These are phyloP conservation scores for Equus przewalskii DNA, from an alignment of 2,113 vertebrate species.

Conservation along the genomic window DNA sequence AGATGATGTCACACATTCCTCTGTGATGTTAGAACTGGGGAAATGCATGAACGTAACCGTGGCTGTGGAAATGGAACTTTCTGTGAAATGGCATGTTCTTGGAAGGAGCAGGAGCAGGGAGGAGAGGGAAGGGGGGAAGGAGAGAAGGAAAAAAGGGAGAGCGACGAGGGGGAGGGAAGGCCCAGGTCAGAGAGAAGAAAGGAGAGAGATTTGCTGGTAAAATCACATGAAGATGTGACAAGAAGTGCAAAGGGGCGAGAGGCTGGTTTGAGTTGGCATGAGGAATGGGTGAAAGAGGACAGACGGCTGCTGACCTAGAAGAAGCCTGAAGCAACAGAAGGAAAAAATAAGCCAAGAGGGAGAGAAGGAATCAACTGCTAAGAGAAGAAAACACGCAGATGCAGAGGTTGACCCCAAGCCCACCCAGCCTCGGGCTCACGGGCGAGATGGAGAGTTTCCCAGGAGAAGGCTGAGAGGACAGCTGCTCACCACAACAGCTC, in stretches of 20 bases:
- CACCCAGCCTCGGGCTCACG: neutral
- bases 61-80: constrained; percentile 65
- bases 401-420: neutral
- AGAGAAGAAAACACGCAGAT: neutral
- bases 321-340: neutral
- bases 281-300: neutral
- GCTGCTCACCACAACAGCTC: neutral
- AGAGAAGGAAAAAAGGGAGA: neutral
- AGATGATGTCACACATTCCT: constrained; percentile 78
- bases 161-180: neutral
- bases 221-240: neutral
- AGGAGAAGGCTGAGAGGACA: neutral
- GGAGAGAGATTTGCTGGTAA: neutral
- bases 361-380: neutral
- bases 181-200: neutral
- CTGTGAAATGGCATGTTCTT: constrained; percentile 75
- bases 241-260: neutral
- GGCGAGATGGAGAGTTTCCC: neutral
- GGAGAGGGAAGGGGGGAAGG: neutral
- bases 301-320: neutral
- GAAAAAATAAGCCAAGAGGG: neutral
- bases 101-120: constrained; percentile 8
- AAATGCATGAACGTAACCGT: constrained; percentile 52
- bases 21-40: constrained; percentile 22
- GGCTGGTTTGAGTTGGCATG: neutral